Evolutionary conservation across 2,797 vertebrate genomes (phyloP), one percentile per base, ranked within the genome.

Genomic region (Pangasius mekongensis): DNA sequence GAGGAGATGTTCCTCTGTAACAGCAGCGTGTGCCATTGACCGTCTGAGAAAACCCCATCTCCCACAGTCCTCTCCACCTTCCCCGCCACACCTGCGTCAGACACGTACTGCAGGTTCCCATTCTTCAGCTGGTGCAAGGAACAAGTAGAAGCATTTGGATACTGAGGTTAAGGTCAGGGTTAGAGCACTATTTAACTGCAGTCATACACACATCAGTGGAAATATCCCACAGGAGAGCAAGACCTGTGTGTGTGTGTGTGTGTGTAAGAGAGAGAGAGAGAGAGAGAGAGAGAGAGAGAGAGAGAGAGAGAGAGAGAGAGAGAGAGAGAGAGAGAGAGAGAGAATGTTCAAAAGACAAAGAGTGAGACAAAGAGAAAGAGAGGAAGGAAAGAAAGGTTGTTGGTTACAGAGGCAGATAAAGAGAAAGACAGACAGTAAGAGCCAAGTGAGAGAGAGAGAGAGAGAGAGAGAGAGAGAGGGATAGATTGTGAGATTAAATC

Each of bases 51-150:
- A 3, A 95, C 94, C 0, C 94, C 91, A 3, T 99, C 98, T 0
- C 96, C 95, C 64, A 99, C 93, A 3, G 95, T 97, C 81, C 99
- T 95, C 91, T 99, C 98, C 93, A 99, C 99, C 78, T 98, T 99
- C 20, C 98, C 99, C 2, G 95, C 96, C 0, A 97, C 93, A 22
- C 99, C 99, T 0, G 97, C 97, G 0, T 99, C 98, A 0, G 98
- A 99, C 5, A 97, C 89, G 77, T 98, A 99, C 92, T 98, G 97
- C 66, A 99, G 89, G 94, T 97, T 98, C 33, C 99, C 98, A 5
- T 97, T 97, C 95, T 97, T 98, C 87, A 99, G 93, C 99, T 99
- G 92, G 27, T 27, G 58, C 0, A 24, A 27, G 33, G 16, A 84
- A 16, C 54, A 86, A 52, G n/a, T 14, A 62, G 8, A 73, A 11